Evolutionary conservation across 2,797 vertebrate genomes (phyloP).

Genomic region (Melanotaenia pygmaea): DNA sequence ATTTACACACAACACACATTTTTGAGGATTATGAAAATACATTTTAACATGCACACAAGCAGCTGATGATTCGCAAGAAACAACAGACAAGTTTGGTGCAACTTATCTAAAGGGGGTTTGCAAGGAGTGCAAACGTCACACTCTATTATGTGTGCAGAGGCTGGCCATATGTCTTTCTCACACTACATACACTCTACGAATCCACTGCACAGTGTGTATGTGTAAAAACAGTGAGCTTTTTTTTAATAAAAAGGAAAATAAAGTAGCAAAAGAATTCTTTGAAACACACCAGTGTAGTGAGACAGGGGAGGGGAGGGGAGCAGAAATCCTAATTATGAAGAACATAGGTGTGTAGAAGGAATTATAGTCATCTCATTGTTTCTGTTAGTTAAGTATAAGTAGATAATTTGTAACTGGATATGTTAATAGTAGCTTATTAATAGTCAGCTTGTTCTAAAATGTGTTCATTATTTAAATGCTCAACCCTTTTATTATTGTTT

Average conservation of each 20-base stretch:
- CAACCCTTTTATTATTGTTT: slow-evolving; percentile 25
- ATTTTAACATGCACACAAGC: slow-evolving; percentile 18
- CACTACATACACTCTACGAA: slow-evolving; percentile 36
- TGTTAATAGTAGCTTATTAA: slow-evolving; percentile 45
- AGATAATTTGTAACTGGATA: slow-evolving; percentile 45
- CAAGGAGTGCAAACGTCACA: slow-evolving; percentile 18
- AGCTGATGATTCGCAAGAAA: slow-evolving; percentile 44
- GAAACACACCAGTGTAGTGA: slow-evolving; percentile 20
- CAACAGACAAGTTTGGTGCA: slow-evolving; percentile 5
- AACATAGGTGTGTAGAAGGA: slow-evolving; percentile 40
- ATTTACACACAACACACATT: slow-evolving; percentile 21
- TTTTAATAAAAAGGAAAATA: slow-evolving; percentile 9
- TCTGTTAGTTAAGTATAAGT: slow-evolving; percentile 19
- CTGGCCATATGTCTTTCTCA: slow-evolving; percentile 65
- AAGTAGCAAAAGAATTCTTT: not conserved
- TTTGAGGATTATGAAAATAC: slow-evolving; percentile 42
- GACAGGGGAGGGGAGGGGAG: slow-evolving; percentile 3
- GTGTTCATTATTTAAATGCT: slow-evolving; percentile 46
- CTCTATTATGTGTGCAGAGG: slow-evolving; percentile 65
- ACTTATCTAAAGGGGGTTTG: slow-evolving; percentile 35
- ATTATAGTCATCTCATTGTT: slow-evolving; percentile 22
- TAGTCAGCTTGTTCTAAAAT: slow-evolving; percentile 24
- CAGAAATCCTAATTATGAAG: slow-evolving; percentile 30
- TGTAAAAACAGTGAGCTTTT: slow-evolving; percentile 50
- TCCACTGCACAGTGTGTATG: slow-evolving; percentile 44